phyloP scores from a whole-genome alignment of 2,113 vertebrate species.

The Apus apus region DNA sequence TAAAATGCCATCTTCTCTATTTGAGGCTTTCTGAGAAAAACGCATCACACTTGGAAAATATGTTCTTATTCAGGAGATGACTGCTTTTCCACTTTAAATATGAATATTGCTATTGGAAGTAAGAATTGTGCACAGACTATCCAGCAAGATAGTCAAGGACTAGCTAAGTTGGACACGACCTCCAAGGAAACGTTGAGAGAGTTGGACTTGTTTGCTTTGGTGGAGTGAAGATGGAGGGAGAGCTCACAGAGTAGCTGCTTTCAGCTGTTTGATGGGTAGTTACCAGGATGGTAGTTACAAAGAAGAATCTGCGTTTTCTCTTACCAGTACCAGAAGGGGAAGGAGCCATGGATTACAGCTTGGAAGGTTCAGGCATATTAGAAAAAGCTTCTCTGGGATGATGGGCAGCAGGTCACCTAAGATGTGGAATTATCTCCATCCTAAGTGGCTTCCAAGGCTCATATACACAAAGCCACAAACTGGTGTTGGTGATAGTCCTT shows the following conservation, averaged over 20 bases:
- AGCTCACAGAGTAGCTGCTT: background rate
- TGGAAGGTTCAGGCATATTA: background rate
- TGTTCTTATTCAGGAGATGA: background rate
- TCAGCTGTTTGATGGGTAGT: background rate
- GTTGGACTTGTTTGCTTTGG: background rate
- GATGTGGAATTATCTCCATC: background rate
- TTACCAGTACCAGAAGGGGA: background rate
- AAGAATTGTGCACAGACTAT: background rate
- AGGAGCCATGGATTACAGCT: background rate
- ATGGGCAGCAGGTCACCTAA: background rate
- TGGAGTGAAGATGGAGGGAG: background rate
- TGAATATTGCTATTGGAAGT: background rate
- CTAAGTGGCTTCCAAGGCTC: background rate
- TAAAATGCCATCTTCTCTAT: background rate
- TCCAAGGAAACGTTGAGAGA: background rate
- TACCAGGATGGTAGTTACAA: background rate
- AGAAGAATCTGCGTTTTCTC: background rate
- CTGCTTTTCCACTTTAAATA: background rate
- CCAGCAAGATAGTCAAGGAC: background rate
- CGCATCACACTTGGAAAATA: background rate
- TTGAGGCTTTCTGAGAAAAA: slow-evolving; percentile 24
- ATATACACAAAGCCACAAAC: background rate
- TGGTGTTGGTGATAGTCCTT: background rate
- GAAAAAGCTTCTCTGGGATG: background rate
- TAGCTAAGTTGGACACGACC: background rate